A percentile compares a stretch with the other conserved stretches of the same genome.
These are phyloP conservation scores for Bombus consobrinus DNA, from an alignment of 1,140 invertebrate genomes.

Conservation along the genomic window DNA sequence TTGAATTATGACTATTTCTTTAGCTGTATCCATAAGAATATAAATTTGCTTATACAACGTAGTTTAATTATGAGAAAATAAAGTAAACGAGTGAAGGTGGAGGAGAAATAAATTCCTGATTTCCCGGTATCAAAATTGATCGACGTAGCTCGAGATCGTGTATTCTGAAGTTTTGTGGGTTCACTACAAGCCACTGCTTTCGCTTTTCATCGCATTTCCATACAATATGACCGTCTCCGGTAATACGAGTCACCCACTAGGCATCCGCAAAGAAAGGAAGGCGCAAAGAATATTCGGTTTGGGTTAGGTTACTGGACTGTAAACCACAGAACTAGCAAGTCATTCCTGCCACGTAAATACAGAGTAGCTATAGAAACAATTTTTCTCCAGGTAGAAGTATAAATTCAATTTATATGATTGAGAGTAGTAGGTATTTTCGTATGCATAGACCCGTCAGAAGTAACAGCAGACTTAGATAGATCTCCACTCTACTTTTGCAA, in stretches of 20 bases:
- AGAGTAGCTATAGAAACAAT: not conserved
- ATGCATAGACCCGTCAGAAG: not conserved
- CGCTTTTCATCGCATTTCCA: constrained; percentile 45
- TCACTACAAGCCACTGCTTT: not conserved
- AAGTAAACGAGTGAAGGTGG: not conserved
- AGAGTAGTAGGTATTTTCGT: not conserved
- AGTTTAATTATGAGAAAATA: not conserved
- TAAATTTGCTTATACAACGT: no score
- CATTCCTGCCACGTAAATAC: not conserved
- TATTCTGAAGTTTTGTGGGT: not conserved
- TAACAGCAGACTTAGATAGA: constrained; percentile 1
- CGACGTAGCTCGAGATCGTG: not conserved
- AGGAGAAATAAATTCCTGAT: not conserved
- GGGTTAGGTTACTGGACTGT: constrained; percentile 40
- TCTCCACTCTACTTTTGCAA: not conserved
- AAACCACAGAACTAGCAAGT: constrained; percentile 56
- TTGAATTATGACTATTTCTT: no score
- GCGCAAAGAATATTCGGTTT: constrained; percentile 38
- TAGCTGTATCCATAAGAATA: no score
- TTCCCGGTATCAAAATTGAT: not conserved
- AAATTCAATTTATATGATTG: not conserved
- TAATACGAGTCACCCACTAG: constrained; percentile 48
- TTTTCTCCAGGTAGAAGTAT: not conserved
- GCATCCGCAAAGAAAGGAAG: constrained; percentile 51
- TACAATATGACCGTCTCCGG: constrained; percentile 44